Evolutionary conservation across 2,797 vertebrate species (phyloP).

Genomic region (Kryptopterus vitreolus): DNA sequence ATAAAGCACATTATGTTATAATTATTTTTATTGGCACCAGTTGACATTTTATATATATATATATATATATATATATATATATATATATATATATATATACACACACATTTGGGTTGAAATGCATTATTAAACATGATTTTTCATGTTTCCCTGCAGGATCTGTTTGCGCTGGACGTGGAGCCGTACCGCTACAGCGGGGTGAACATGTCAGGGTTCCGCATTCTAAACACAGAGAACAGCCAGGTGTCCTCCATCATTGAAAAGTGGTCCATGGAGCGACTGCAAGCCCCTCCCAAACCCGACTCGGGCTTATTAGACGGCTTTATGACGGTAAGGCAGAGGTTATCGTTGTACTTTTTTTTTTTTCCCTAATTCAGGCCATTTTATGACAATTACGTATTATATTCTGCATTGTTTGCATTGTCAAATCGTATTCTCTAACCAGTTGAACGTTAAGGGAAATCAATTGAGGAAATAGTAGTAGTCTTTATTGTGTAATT

Average conservation of each 20-base stretch:
- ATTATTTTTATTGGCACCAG: too few species aligned
- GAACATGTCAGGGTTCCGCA: constrained; percentile 88
- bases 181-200: constrained; percentile 87
- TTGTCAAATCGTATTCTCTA: neutral
- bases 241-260: constrained; percentile 88
- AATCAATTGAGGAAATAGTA: constrained; percentile 24
- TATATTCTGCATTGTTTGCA: neutral
- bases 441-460: constrained; percentile 11
- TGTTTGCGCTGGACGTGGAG: constrained; percentile 86
- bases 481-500: constrained; percentile 36
- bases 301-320: constrained; percentile 88
- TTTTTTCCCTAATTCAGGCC: neutral
- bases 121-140: constrained; percentile 40
- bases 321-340: constrained; percentile 83
- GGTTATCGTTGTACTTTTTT: neutral
- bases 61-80: too few species aligned
- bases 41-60: neutral
- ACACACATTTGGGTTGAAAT: neutral
- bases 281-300: constrained; percentile 85
- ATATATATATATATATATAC: too few species aligned
- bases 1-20: neutral
- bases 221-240: constrained; percentile 84
- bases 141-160: constrained; percentile 69
- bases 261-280: constrained; percentile 88
- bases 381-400: neutral